phyloP scores from a whole-genome alignment of 2,888 invertebrate species.

The Zhuqinia jingwanae region DNA sequence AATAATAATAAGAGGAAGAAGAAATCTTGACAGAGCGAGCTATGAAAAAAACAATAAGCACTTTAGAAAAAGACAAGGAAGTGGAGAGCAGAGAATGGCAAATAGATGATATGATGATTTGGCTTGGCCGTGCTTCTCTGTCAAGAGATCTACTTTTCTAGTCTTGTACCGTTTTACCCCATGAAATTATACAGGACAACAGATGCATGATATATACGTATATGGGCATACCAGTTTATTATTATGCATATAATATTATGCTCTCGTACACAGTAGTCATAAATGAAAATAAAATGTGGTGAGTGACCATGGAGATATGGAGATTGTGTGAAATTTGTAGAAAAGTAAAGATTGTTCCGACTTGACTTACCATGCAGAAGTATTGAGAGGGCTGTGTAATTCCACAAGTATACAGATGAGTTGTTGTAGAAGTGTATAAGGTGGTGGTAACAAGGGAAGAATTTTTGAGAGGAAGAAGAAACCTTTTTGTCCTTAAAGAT shows the following conservation, averaged over 20 bases:
- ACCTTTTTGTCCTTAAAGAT: neutral
- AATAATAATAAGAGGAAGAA: slow-evolving; percentile 60
- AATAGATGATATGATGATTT: too few relatives aligned
- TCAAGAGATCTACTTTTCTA: slow-evolving; percentile 66
- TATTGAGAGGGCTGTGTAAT: slow-evolving; percentile 59
- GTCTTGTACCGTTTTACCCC: neutral
- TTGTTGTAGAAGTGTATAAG: slow-evolving; percentile 36
- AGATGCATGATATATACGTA: too few relatives aligned
- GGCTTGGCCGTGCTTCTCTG: slow-evolving; percentile 59
- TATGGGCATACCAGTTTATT: too few relatives aligned
- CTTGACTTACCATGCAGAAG: slow-evolving; percentile 74
- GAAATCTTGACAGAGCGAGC: slow-evolving; percentile 18
- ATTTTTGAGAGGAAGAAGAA: too few relatives aligned
- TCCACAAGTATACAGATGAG: slow-evolving; percentile 24
- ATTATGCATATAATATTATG: too few relatives aligned
- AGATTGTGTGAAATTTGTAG: slow-evolving; percentile 25
- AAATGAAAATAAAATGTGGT: too few relatives aligned
- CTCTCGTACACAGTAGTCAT: too few relatives aligned
- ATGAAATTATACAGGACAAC: too few relatives aligned
- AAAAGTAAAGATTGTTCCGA: too few relatives aligned
- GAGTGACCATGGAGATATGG: neutral
- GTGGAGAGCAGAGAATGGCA: too few relatives aligned
- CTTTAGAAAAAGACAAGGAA: too few relatives aligned
- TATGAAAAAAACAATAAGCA: slow-evolving; percentile 57
- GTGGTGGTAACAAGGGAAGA: too few relatives aligned